Evolutionary conservation across 1,140 invertebrate genomes (phyloP).

Genomic region (Pantala flavescens): DNA sequence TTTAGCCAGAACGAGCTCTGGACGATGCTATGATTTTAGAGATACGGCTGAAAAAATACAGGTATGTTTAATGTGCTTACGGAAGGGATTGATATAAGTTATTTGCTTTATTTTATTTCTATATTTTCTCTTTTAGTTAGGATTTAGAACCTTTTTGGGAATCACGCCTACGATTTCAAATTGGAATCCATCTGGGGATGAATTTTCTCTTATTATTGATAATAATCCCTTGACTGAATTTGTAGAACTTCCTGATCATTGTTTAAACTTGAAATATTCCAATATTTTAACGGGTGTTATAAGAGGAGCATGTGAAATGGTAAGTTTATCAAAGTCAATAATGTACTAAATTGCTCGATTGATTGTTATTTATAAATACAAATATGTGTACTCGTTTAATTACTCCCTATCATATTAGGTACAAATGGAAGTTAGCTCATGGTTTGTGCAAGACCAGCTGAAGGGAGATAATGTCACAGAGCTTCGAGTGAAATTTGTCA

Average conservation of each 20-base stretch:
- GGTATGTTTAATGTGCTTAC: conserved; percentile 29
- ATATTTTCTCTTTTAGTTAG: conserved; percentile 39
- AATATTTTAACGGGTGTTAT: conserved; percentile 90
- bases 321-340: conserved; percentile 31
- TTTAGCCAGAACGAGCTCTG: conserved; percentile 79
- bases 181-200: conserved; percentile 88
- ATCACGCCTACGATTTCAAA: conserved; percentile 83
- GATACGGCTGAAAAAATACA: conserved; percentile 97
- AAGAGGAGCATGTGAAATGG: conserved; percentile 94
- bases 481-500: conserved; percentile 89
- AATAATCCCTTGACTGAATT: conserved; percentile 96
- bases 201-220: conserved; percentile 93
- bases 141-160: conserved; percentile 83
- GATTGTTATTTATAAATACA: background rate
- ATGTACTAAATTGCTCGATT: too few species aligned
- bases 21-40: conserved; percentile 86
- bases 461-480: conserved; percentile 93
- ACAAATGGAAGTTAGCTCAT: conserved; percentile 56
- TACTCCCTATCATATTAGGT: conserved; percentile 33
- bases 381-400: conserved; percentile 13
- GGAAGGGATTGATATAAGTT: background rate
- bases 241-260: conserved; percentile 91
- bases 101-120: background rate
- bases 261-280: conserved; percentile 79
- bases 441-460: conserved; percentile 78